These are phyloP conservation scores for Brachyrhaphis roseni DNA, from an alignment of 2,797 vertebrate species.

Conservation along the genomic window DNA sequence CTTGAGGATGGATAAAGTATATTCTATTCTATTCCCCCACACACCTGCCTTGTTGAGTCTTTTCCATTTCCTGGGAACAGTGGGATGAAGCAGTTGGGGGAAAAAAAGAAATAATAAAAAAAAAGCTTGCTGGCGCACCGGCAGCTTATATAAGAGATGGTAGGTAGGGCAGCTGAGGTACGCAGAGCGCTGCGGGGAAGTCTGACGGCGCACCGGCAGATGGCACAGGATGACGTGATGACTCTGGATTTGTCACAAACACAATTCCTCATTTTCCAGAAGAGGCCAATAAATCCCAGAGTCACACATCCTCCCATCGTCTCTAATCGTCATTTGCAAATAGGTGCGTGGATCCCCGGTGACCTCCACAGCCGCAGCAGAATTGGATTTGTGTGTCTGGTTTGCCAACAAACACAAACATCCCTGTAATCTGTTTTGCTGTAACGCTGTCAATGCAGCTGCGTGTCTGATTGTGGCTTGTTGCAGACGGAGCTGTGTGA, in stretches of 20 bases:
- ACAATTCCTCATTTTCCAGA: conserved; percentile 45
- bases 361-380: conserved; percentile 30
- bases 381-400: conserved; percentile 50
- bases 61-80: conserved; percentile 32
- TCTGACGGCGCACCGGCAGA: conserved; percentile 58
- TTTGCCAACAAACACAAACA: conserved; percentile 37
- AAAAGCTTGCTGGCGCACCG: conserved; percentile 46
- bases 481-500: conserved; percentile 29
- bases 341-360: conserved; percentile 22
- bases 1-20: no score
- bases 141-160: conserved; percentile 63
- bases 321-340: conserved; percentile 37
- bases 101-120: conserved; percentile 34
- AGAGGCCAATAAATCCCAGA: conserved; percentile 48
- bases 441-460: conserved; percentile 7
- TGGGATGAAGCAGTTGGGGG: conserved; percentile 23
- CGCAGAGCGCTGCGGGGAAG: conserved; percentile 32
- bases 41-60: conserved; percentile 21
- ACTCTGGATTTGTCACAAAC: conserved; percentile 36
- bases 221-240: conserved; percentile 43
- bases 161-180: conserved; percentile 64
- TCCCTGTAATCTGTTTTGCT: conserved; percentile 44
- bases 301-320: conserved; percentile 44
- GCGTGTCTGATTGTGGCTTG: conserved; percentile 23
- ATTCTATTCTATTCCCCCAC: no score